phyloP scores from a whole-genome alignment of 2,797 vertebrate genomes.

The Acrossocheilus fasciatus region DNA sequence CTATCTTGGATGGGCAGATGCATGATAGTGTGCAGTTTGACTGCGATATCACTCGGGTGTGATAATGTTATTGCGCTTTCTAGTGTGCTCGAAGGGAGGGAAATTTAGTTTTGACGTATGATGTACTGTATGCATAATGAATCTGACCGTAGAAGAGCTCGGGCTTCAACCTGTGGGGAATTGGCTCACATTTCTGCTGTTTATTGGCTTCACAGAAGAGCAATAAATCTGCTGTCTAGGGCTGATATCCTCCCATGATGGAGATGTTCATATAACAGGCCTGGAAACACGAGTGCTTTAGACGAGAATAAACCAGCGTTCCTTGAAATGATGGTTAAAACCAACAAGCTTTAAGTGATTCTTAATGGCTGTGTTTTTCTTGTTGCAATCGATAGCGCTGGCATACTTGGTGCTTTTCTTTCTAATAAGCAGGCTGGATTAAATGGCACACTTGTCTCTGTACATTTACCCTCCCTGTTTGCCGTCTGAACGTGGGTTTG shows the following conservation, averaged over 20 bases:
- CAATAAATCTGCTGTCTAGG: constrained; percentile 70
- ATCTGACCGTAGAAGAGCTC: constrained; percentile 71
- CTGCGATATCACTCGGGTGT: constrained; percentile 43
- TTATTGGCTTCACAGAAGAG: constrained; percentile 74
- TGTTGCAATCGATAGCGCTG: constrained; percentile 1
- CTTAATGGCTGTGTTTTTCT: constrained; percentile 17
- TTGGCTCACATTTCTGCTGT: constrained; percentile 69
- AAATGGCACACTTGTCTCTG: not conserved
- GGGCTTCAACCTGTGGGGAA: constrained; percentile 71
- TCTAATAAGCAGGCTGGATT: constrained; percentile 30
- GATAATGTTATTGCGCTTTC: constrained; percentile 73
- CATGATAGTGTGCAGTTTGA: constrained; percentile 13
- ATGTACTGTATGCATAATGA: constrained; percentile 78
- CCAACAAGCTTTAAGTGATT: constrained; percentile 16
- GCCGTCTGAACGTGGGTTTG: constrained; percentile 2
- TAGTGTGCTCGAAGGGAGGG: constrained; percentile 69
- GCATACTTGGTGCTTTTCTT: constrained; percentile 19
- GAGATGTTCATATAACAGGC: constrained; percentile 40
- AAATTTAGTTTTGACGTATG: constrained; percentile 72
- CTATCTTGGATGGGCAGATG: constrained; percentile 6
- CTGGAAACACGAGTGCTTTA: constrained; percentile 21
- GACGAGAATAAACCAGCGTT: not conserved
- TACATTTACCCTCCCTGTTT: constrained; percentile 26
- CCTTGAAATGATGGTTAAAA: constrained; percentile 10
- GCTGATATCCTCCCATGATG: constrained; percentile 59